A percentile compares a stretch with the other conserved stretches of the same genome.
These are phyloP conservation scores for Semnornis frantzii DNA, from an alignment of 2,113 vertebrate genomes.

Conservation along the genomic window DNA sequence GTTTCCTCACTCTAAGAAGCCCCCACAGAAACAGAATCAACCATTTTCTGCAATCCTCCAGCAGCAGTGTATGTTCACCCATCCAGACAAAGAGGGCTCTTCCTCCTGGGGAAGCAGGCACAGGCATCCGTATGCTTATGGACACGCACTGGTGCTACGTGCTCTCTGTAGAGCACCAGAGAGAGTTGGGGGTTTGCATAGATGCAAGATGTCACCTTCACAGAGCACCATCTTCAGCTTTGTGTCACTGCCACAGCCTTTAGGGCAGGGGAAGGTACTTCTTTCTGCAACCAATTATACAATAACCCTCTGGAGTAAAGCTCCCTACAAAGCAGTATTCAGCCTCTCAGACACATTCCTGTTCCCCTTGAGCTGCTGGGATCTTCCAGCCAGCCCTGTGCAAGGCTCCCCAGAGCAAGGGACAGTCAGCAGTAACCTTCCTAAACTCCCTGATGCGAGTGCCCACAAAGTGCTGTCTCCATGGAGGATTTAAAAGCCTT, in stretches of 20 bases:
- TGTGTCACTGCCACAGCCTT: not conserved
- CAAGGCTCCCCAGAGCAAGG: not conserved
- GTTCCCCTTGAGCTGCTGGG: not conserved
- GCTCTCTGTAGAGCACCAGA: not conserved
- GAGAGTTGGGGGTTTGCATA: not conserved
- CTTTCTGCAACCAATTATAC: rapidly evolving
- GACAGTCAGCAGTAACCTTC: constrained; percentile 42
- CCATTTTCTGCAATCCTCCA: not conserved
- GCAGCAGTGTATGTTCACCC: rapidly evolving
- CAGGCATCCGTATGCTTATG: not conserved
- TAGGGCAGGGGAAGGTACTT: rapidly evolving
- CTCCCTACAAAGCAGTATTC: not conserved
- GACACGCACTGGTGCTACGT: rapidly evolving
- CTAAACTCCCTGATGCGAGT: constrained; percentile 30
- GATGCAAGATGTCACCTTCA: not conserved
- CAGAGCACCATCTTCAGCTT: not conserved
- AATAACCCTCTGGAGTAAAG: not conserved
- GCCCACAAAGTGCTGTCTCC: constrained; percentile 57
- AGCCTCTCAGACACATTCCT: not conserved
- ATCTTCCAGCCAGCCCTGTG: not conserved
- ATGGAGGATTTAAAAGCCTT: constrained; percentile 68
- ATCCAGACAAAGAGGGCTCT: not conserved
- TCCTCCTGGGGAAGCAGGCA: not conserved
- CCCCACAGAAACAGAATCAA: not conserved
- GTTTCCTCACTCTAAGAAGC: not conserved